These are phyloP conservation scores for Germaria angustata DNA, from an alignment of 2,888 invertebrate species.

Conservation along the genomic window DNA sequence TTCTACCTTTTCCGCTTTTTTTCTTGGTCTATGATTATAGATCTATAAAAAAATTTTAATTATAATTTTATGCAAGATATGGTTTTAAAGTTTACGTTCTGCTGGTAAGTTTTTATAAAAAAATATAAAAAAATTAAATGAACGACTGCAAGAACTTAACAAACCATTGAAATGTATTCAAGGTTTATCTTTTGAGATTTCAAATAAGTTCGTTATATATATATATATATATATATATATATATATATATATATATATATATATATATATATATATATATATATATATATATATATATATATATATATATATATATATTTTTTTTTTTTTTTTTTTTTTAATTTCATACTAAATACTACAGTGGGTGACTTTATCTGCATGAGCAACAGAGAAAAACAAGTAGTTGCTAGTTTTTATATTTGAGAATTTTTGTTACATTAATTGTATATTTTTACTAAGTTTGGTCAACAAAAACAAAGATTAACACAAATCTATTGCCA, in stretches of 20 bases:
- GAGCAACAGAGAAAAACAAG: conserved; percentile 4
- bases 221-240: too few species aligned
- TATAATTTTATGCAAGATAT: conserved; percentile 65
- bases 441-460: conserved; percentile 64
- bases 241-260: too few species aligned
- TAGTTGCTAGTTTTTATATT: conserved; percentile 35
- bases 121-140: not conserved
- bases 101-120: not conserved
- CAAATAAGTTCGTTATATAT: conserved; percentile 22
- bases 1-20: conserved; percentile 15
- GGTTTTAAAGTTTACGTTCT: conserved; percentile 49
- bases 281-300: too few species aligned
- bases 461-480: conserved; percentile 46
- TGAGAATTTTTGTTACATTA: conserved; percentile 38
- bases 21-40: conserved; percentile 34
- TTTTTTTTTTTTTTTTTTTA: not conserved
- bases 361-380: conserved; percentile 58
- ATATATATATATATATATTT: too few species aligned
- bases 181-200: conserved; percentile 48
- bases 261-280: too few species aligned
- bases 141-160: not conserved
- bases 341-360: conserved; percentile 34
- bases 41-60: conserved; percentile 57
- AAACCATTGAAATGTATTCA: conserved; percentile 37
- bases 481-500: not conserved